Evolutionary conservation across 1,140 invertebrate genomes (phyloP), one percentile per base, ranked within the genome.

Genomic region (Lucilia sericata): DNA sequence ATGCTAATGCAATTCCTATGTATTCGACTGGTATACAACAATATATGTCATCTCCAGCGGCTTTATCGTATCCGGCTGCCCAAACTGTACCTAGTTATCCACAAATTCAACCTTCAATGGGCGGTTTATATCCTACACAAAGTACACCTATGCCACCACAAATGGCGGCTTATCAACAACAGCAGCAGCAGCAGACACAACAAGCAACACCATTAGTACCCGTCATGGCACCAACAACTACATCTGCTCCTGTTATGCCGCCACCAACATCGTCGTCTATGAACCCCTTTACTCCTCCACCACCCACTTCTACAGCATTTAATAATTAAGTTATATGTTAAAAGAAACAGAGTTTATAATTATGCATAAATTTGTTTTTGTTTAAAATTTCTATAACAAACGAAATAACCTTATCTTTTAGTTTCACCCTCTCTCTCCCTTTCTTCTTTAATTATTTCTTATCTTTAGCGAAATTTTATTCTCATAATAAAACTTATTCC

Each of bases 71-170:
- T 86, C 88, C 89, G 34, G 85, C 84, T 14, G 86, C 89, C 13
- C 89, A 89, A 83, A 91, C 90, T 2, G 87, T 90, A 49, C 85
- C 89, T 30, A 88, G 90, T 49, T 91, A 89, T 86, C 90, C 90
- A 21, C 90, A 91, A 83, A 88, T 91, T 17, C 90, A 91, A 60
- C 87, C 89, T 75, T 87, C 88, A 1, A 90, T 89, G 88, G 87
- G 87, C 13, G 89, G 88, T 34, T 81, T 88, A 13, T 90, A 90
- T 84, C 87, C 88, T 21, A 88, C 89, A 75, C 87, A 88, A 82
- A 85, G 88, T 42, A 90, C 89, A 84, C 89, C 89, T 70, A 82
- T 90, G 85, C 89, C 89, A 12, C 89, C 89, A 21, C 89, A 90
- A 84, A 90, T 90, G 83, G 36, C 25, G 34, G 36, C 25, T n/a